phyloP scores from a whole-genome alignment of 2,113 vertebrate genomes.

The Butastur rufipennis region DNA sequence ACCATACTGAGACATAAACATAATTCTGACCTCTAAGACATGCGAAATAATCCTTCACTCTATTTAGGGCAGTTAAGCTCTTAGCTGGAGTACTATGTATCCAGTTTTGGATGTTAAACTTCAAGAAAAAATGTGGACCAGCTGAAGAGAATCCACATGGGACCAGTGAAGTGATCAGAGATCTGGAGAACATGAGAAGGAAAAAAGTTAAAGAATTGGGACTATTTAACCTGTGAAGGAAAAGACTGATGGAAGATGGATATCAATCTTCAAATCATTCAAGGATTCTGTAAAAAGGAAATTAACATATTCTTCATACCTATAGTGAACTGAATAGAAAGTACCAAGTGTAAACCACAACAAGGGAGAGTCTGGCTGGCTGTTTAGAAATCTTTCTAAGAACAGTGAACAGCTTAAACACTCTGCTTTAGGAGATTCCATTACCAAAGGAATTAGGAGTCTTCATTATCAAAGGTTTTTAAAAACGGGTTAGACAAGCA shows the following conservation, averaged over 20 bases:
- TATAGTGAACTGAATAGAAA: neutral
- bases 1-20: constrained; percentile 14
- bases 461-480: neutral
- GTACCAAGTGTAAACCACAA: neutral
- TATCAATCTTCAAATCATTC: neutral
- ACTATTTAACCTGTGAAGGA: neutral
- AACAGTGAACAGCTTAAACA: neutral
- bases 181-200: neutral
- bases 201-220: neutral
- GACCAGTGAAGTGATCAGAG: neutral
- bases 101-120: neutral
- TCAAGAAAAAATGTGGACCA: neutral
- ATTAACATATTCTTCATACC: neutral
- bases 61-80: neutral
- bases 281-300: neutral
- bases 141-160: neutral
- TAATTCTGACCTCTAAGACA: neutral
- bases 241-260: neutral
- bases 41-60: neutral
- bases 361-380: neutral
- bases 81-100: neutral
- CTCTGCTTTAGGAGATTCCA: neutral
- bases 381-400: neutral
- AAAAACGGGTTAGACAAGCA: neutral
- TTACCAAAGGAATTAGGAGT: neutral